phyloP scores from a whole-genome alignment of 1,140 invertebrate species.

The Protaetia brevitarsis region DNA sequence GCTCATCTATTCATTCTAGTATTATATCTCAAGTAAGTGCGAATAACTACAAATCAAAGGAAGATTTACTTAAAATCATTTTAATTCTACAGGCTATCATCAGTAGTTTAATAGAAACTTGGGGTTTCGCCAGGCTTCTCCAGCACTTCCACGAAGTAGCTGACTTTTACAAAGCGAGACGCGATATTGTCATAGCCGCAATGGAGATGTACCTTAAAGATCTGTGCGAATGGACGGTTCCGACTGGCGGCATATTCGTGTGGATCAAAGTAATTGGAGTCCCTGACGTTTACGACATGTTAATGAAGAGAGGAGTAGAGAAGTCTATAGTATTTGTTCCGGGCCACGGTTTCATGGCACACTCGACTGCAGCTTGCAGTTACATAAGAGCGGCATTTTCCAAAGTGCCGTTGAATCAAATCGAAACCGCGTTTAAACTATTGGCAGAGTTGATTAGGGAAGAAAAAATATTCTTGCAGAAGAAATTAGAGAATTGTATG shows the following conservation, averaged over 20 bases:
- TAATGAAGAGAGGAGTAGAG: conserved; percentile 59
- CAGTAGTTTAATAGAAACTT: conserved; percentile 58
- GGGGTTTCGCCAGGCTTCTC: conserved; percentile 60
- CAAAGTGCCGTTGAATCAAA: conserved; percentile 59
- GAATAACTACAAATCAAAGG: no score
- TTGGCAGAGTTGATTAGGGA: conserved; percentile 50
- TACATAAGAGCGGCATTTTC: conserved; percentile 68
- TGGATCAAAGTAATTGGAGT: conserved; percentile 69
- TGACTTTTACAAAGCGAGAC: no score
- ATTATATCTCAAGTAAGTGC: conserved; percentile 70
- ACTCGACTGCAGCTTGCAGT: conserved; percentile 56
- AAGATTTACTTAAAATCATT: no score
- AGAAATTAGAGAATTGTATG: conserved; percentile 42
- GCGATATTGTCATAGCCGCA: conserved; percentile 59
- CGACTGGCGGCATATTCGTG: conserved; percentile 71
- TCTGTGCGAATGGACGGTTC: conserved; percentile 63
- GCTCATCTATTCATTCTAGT: conserved; percentile 68
- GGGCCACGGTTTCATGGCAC: conserved; percentile 64
- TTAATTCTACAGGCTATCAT: conserved; percentile 58
- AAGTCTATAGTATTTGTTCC: conserved; percentile 65
- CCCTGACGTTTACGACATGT: conserved; percentile 68
- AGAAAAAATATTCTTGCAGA: conserved; percentile 47
- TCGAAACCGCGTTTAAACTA: conserved; percentile 53
- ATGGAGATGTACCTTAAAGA: conserved; percentile 62
- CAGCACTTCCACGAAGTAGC: conserved; percentile 60